Conservation (phyloP, 1,140 invertebrate genomes). For the Diabrotica virgifera region DNA sequence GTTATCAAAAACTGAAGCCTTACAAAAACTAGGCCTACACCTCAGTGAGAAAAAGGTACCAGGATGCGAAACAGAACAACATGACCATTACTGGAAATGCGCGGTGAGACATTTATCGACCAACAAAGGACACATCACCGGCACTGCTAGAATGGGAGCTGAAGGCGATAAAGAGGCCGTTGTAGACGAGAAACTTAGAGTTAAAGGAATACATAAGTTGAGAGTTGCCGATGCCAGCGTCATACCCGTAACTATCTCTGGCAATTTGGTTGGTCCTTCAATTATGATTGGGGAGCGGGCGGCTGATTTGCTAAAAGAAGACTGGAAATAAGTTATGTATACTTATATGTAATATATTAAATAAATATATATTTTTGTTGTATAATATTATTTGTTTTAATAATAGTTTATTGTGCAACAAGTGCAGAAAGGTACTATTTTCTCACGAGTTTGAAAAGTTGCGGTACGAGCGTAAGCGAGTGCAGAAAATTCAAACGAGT, state of each 20-base stretch:
- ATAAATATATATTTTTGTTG: not conserved
- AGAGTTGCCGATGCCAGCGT: slow-evolving; percentile 74
- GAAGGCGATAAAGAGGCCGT: slow-evolving; percentile 38
- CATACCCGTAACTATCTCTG: slow-evolving; percentile 67
- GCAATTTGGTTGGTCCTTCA: slow-evolving; percentile 69
- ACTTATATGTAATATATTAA: not conserved
- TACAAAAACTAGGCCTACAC: slow-evolving; percentile 30
- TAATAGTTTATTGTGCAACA: no score
- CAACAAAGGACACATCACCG: slow-evolving; percentile 65
- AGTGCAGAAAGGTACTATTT: no score
- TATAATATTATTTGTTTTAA: not conserved
- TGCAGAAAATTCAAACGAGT: no score
- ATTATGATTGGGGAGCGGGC: slow-evolving; percentile 87
- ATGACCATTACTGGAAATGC: slow-evolving; percentile 40
- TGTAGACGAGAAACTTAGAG: slow-evolving; percentile 51
- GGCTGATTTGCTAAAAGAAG: slow-evolving; percentile 72
- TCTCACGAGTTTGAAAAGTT: no score
- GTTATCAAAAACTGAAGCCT: slow-evolving; percentile 25
- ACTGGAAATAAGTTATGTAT: slow-evolving; percentile 47
- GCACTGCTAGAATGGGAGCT: slow-evolving; percentile 73
- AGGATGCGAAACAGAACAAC: slow-evolving; percentile 30
- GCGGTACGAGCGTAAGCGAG: no score
- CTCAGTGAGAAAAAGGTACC: slow-evolving; percentile 24
- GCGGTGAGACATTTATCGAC: slow-evolving; percentile 53
- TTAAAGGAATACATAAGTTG: slow-evolving; percentile 53